phyloP scores from a whole-genome alignment of 2,888 invertebrate species.

The Coelopa pilipes region DNA sequence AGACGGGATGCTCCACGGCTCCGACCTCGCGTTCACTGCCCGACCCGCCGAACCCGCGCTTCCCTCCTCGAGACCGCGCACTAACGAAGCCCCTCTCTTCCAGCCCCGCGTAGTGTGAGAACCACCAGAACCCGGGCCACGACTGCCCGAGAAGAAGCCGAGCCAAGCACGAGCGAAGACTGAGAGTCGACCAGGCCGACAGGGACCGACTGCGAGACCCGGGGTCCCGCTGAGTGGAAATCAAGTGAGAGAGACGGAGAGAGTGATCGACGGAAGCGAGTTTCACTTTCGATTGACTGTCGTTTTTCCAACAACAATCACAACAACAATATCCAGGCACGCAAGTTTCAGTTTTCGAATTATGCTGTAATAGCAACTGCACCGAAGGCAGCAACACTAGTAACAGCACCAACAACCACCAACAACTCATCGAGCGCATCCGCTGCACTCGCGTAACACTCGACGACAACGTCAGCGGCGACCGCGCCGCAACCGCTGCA shows the following conservation, averaged over 20 bases:
- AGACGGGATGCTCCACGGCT: too few relatives aligned
- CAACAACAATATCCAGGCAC: conserved; percentile 38
- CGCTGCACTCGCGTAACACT: conserved; percentile 19
- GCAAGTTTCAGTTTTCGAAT: conserved; percentile 39
- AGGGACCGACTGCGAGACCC: too few relatives aligned
- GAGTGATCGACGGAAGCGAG: not conserved
- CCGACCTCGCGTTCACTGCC: too few relatives aligned
- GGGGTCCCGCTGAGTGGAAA: too few relatives aligned
- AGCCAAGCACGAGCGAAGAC: too few relatives aligned
- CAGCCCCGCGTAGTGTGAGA: too few relatives aligned
- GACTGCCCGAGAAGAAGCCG: too few relatives aligned
- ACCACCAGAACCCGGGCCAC: too few relatives aligned
- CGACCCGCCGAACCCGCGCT: too few relatives aligned
- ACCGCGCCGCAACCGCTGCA: not conserved
- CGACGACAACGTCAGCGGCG: not conserved
- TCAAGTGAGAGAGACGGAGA: not conserved
- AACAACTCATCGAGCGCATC: conserved; percentile 39
- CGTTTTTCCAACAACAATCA: conserved; percentile 52
- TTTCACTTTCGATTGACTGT: conserved; percentile 56
- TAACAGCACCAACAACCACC: conserved; percentile 46
- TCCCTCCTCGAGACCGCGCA: too few relatives aligned
- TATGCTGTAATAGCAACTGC: conserved; percentile 55
- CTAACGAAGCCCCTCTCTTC: too few relatives aligned
- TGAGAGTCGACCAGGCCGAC: too few relatives aligned
- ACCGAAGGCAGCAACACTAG: conserved; percentile 49